Base-by-base conservation (phyloP, 2,888 invertebrate species). In the Nowickia ferox region DNA sequence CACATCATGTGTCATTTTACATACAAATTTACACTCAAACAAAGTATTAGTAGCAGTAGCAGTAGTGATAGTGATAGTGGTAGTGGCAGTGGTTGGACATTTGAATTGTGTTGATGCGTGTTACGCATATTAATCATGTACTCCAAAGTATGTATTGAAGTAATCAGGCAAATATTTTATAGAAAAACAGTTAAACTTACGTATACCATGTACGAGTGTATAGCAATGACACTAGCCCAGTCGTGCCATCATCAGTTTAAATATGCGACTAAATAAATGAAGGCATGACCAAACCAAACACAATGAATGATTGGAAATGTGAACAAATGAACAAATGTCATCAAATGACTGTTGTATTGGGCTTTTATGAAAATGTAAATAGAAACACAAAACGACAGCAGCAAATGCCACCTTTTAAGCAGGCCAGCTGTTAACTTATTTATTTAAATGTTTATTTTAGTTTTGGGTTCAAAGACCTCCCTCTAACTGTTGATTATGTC, bases 91-190 rank as follows among this genome's bases (percentile, higher is more conserved):
- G 30, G 72, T 66, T n/a, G 76, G 51, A 55, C 57, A 80, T 80
- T 80, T 57, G 75, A 82, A 69, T 69, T 63, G 30, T 59, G 65
- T 53, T 76, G 74, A 80, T 84, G 77, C 78, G 72, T 63, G 81
- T 77, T 68, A 77, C 76, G 84, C 81, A 84, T 84, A 77, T 77
- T 77, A 84, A 84, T 84, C 61, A 81, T 63, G 30, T 80, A 51
- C 42, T 42, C 46, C 19, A 63, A 38, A 55, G 30, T 6, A 5
- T 71, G 38, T 10, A 22, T 15, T 63, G 42, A 82, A 69, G 46
- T 71, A 59, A 82, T 46, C 81, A 69, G 46, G 44, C 44, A 55
- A 76, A 63, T 42, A 81, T 63, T 53, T 38, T 76, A 42, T 53
- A 48, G n/a, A 57, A 48, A 57, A 65, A 83, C 72, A 72, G 83